Evolutionary conservation across 1,140 invertebrate species (phyloP), one percentile per base, ranked within the genome.

Genomic region (Drosophila mayri): DNA sequence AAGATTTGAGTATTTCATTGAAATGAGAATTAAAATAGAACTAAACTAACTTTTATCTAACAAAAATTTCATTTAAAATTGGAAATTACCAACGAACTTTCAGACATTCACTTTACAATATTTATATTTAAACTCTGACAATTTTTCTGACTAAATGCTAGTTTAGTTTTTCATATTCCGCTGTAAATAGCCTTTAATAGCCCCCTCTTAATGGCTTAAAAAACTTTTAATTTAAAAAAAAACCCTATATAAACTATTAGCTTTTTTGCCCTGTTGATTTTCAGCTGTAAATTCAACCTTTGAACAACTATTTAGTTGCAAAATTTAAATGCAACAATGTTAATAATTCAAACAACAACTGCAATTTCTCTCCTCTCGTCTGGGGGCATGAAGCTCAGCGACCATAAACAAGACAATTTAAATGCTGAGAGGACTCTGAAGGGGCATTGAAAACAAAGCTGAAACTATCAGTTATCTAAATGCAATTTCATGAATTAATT

Each of bases 401-500:
- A 11, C 46, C 12, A 4, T 62, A 32, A 62, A 38, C 32, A 30
- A 12, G n/a, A 57, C 37, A 41, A 61, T 43, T 65, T 28, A 43
- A 18, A 43, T 43, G 32, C 28, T 43, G 37, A 40, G 41, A 41
- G 25, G 9, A 10, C 35, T 59, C 52, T 12, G 30, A 20, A 28
- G 37, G 37, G 30, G 32, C 35, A 43, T 64, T 32, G 62, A 12
- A 18, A 43, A n/a, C 57, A 62, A 64, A 61, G 47, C 46, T 32
- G 38, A 44, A 68, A 50, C 62, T 38, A 70, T 67, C 66, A 67
- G 47, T 70, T 67, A 32, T 37, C 32, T 11, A 44, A 70, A 67
- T 44, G 32, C 66, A 50, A 38, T 68, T 67, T 37, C 47, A 50
- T 35, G 66, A 55, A 67, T 70, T 70, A 70, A 70, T 70, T 55